Evolutionary conservation across 2,113 vertebrate genomes (phyloP).

Genomic region (Hyla sarda): DNA sequence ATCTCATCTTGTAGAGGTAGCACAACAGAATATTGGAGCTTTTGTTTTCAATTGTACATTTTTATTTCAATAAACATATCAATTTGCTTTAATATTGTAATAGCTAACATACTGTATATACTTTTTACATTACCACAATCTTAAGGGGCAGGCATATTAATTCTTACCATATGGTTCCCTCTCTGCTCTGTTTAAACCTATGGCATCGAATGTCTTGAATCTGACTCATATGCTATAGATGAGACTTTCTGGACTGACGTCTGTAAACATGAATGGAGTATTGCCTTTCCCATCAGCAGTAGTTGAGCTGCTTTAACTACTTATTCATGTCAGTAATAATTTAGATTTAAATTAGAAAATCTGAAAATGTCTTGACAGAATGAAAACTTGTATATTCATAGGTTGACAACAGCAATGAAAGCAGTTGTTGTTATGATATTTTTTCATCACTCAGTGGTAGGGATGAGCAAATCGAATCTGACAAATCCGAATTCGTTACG

Average conservation of each 20-base stretch:
- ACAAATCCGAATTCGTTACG: too few relatives aligned
- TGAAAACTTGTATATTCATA: conserved; percentile 9
- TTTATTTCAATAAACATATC: too few relatives aligned
- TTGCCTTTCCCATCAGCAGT: background rate
- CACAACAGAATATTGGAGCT: too few relatives aligned
- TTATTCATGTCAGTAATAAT: background rate
- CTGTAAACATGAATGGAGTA: background rate
- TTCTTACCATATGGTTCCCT: too few relatives aligned
- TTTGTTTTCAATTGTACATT: too few relatives aligned
- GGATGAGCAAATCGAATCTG: too few relatives aligned
- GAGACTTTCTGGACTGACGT: background rate
- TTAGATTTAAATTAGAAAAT: background rate
- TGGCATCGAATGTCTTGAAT: background rate
- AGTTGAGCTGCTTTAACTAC: background rate
- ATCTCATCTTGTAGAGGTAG: too few relatives aligned
- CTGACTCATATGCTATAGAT: background rate
- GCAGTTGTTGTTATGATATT: background rate
- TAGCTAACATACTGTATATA: too few relatives aligned
- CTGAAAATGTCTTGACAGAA: background rate
- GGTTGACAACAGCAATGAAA: background rate
- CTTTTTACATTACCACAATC: too few relatives aligned
- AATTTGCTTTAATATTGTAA: too few relatives aligned
- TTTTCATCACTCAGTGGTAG: conserved; percentile 14
- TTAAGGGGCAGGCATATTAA: too few relatives aligned
- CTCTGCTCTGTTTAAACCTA: too few relatives aligned